Conservation (phyloP, 2,113 vertebrate genomes). For the Xerus inauris region DNA sequence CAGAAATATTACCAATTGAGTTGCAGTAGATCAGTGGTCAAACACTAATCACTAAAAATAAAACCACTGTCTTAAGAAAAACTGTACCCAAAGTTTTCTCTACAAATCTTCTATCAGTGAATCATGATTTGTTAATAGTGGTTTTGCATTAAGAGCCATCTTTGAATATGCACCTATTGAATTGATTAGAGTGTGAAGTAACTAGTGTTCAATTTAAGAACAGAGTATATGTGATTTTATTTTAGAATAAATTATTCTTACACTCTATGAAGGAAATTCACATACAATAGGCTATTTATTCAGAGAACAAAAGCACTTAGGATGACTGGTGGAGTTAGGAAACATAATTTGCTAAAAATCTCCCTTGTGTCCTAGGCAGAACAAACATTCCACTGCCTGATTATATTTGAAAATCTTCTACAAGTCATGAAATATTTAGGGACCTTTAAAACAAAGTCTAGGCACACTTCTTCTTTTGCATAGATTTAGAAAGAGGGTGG, state of each 20-base stretch:
- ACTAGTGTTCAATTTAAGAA: not conserved
- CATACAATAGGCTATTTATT: not conserved
- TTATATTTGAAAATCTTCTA: not conserved
- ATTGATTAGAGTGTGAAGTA: not conserved
- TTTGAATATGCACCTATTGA: not conserved
- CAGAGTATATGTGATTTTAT: not conserved
- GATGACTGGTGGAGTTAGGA: not conserved
- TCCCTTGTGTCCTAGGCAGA: not conserved
- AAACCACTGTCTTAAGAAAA: not conserved
- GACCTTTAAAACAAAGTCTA: not conserved
- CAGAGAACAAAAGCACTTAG: not conserved
- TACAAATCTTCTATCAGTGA: not conserved
- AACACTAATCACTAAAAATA: not conserved
- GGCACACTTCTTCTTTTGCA: not conserved
- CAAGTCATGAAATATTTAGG: not conserved
- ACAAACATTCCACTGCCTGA: not conserved
- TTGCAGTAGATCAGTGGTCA: not conserved
- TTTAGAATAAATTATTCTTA: not conserved
- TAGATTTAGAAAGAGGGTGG: not conserved
- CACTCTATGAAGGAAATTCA: not conserved
- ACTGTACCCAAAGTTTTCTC: not conserved
- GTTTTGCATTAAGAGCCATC: not conserved
- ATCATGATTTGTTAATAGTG: not conserved
- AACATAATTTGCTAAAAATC: not conserved
- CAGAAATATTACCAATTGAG: not conserved